Evolutionary conservation across 2,797 vertebrate species (phyloP), one percentile per base, ranked within the genome.

Genomic region (Ptychadena robeensis): DNA sequence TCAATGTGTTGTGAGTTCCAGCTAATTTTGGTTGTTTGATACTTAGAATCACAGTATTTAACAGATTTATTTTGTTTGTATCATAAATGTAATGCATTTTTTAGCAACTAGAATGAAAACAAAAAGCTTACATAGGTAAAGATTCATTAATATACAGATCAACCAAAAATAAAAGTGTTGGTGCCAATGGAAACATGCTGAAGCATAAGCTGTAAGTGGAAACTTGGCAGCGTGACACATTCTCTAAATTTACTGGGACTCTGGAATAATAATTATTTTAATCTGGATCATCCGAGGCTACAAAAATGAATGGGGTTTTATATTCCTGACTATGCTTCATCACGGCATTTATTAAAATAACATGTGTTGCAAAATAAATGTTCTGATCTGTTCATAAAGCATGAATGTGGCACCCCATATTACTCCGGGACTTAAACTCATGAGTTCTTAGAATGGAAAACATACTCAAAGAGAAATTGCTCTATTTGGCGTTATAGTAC

Each of bases 241-340:
- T 86, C 86, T 88, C 80, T 88, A 87, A 90, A 89, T 74, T 89
- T 86, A 91, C 66, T 53, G 87, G 85, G 85, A 59, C 88, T 80
- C 73, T 83, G 48, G 61, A 83, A 85, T 83, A 87, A 86, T 87
- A 87, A 86, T 87, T 77, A 87, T 84, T 83, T 86, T 86, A 86
- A 91, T 89, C 63, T 84, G 73, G 86, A 83, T 79, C 76, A 83
- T 53, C 35, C 31, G 10, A 83, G 68, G 75, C 63, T 73, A 78
- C 70, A 73, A 31, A 76, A 83, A 59, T 67, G 63, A 37, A 83
- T 83, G 63, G 40, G 10, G 38, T 64, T 65, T 72, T 53, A 57
- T 70, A 70, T 69, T 70, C 34, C 34, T 59, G 37, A 44, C 7
- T 34, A 30, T 1, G 76, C 66, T 68, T 68, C 63, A 82, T 75